A percentile compares a stretch with the other conserved stretches of the same genome.
Evolutionary conservation across 2,888 invertebrate species (phyloP).

Genomic region (Spodoptera picta): DNA sequence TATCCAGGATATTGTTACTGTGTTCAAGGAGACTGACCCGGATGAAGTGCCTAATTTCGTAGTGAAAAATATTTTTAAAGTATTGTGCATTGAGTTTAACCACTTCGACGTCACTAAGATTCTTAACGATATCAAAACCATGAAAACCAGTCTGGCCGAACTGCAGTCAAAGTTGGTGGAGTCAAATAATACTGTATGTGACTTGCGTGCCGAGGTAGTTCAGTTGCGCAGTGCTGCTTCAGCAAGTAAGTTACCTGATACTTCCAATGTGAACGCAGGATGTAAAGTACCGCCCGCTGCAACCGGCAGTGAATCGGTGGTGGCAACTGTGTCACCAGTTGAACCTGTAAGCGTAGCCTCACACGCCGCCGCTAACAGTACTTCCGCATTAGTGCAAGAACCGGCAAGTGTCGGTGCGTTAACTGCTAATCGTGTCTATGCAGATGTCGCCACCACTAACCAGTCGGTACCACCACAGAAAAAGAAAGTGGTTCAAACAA

Average conservation of each 20-base stretch:
- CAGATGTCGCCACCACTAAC: neutral
- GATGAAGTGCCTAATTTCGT: no score
- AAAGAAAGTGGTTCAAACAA: neutral
- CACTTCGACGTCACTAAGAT: no score
- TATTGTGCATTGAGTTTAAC: no score
- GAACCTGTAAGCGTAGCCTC: neutral
- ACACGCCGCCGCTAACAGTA: neutral
- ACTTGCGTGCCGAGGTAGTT: neutral
- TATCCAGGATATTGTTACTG: no score
- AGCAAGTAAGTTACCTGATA: neutral
- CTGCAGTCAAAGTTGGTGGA: conserved; percentile 72
- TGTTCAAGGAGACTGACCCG: no score
- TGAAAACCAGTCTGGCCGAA: no score
- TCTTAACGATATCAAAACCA: no score
- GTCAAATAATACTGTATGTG: conserved; percentile 57
- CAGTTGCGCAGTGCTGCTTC: neutral
- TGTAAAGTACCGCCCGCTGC: neutral
- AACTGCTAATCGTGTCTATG: neutral
- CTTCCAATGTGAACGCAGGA: neutral
- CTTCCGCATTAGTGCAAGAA: neutral
- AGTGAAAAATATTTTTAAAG: no score
- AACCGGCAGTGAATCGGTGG: neutral
- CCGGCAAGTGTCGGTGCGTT: neutral
- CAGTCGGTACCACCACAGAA: no score
- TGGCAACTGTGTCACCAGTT: no score